Evolutionary conservation across 2,797 vertebrate species (phyloP), one percentile per base, ranked within the genome.

Genomic region (Gallinago stenura): DNA sequence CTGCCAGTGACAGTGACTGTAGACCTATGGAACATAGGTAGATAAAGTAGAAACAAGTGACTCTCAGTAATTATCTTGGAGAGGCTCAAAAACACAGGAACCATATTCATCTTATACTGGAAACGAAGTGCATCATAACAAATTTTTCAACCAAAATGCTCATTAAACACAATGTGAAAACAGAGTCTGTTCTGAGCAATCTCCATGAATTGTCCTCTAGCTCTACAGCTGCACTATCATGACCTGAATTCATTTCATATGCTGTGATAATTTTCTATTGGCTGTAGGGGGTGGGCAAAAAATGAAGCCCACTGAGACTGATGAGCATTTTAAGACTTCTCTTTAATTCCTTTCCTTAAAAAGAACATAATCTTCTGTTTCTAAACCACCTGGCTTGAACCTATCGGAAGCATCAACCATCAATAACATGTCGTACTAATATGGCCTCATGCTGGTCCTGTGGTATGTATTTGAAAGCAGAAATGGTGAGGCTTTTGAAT

Each of bases 191-290:
- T 89, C 73, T 84, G 56, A 94, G 81, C 86, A 61, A 46, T 70
- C 64, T 64, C 60, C 66, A 54, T 45, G 70, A 95, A 43, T 7
- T 83, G 85, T 64, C 60, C 45, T 43, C 30, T 71, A 31, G 64
- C 48, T 90, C 84, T 37, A 68, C 37, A 80, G 64, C 5, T n/a
- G 45, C 30, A 6, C 30, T 71, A 3, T 64, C 60, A n/a, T 60
- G 62, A 81, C 60, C 66, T 87, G 60, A 71, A 90, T 90, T 90
- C 53, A 89, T 95, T 95, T 90, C 33, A 39, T 39, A 7, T 25
- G 60, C 26, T 41, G 65, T 33, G 51, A 73, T 81, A 21, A 62
- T 58, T 82, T 89, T 73, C 83, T 73, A 0, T 50, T 76, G 73
- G 54, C 22, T 57, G 12, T n/a, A 62, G 48, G 35, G 89, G 16